These are phyloP conservation scores for Scartelaos histophorus DNA, from an alignment of 2,113 vertebrate species.

Conservation along the genomic window DNA sequence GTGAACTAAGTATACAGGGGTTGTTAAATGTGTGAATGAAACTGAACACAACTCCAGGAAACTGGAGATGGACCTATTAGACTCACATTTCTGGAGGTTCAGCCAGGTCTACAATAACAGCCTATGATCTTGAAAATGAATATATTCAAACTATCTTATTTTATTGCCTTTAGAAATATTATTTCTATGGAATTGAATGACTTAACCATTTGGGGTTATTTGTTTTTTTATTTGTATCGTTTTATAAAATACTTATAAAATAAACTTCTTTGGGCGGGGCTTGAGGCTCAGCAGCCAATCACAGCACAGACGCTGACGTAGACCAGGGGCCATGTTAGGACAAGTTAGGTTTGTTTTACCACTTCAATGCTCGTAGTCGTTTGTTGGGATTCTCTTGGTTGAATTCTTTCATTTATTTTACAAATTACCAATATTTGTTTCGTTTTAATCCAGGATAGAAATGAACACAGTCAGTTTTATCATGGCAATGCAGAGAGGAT, in stretches of 20 bases:
- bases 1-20: too few species aligned
- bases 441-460: neutral
- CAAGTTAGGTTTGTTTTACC: neutral
- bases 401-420: neutral
- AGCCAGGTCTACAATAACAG: too few species aligned
- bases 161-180: too few species aligned
- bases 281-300: slow-evolving; percentile 16
- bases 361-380: neutral
- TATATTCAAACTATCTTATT: too few species aligned
- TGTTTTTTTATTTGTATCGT: too few species aligned
- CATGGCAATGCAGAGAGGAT: slow-evolving; percentile 7
- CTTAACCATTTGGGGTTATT: too few species aligned
- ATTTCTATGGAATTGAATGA: neutral
- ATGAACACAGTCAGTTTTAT: slow-evolving; percentile 24
- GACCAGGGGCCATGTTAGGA: slow-evolving; percentile 14
- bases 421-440: neutral
- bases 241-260: too few species aligned
- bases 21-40: too few species aligned
- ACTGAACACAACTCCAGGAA: too few species aligned
- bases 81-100: neutral
- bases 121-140: too few species aligned
- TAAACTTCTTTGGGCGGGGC: neutral
- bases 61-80: neutral
- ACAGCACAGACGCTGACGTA: neutral
- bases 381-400: neutral